Evolutionary conservation across 1,140 invertebrate genomes (phyloP).

Genomic region (Homalodisca vitripennis): DNA sequence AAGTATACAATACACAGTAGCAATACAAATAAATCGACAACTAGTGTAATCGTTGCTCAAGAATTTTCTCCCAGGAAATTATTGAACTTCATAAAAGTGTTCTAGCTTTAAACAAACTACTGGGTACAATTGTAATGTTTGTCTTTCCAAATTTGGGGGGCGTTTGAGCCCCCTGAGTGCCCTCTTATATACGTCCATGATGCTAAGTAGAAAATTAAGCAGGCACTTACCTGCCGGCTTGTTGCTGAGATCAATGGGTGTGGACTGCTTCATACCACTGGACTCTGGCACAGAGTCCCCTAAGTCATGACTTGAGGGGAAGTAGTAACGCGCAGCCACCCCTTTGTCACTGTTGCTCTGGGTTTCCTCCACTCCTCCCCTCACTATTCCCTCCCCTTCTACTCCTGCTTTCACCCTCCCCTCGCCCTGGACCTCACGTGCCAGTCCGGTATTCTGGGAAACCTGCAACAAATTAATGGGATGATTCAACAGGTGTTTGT

Average conservation of each 20-base stretch:
- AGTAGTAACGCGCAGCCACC: slow-evolving; percentile 49
- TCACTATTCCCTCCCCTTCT: slow-evolving; percentile 30
- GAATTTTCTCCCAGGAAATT: too few relatives aligned
- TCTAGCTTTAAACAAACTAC: too few relatives aligned
- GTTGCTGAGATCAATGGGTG: slow-evolving; percentile 38
- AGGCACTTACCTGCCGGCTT: slow-evolving; percentile 28
- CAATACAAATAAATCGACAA: too few relatives aligned
- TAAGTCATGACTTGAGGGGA: slow-evolving; percentile 46
- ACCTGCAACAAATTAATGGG: slow-evolving; percentile 33
- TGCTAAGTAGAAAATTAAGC: too few relatives aligned
- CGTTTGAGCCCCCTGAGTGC: too few relatives aligned
- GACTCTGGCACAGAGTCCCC: slow-evolving; percentile 26
- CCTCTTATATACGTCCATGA: too few relatives aligned
- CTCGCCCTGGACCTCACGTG: slow-evolving; percentile 30
- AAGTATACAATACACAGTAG: too few relatives aligned
- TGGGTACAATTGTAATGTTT: too few relatives aligned
- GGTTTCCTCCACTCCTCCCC: slow-evolving; percentile 13
- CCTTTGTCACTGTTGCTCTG: slow-evolving; percentile 33
- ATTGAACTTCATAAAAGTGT: too few relatives aligned
- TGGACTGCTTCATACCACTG: slow-evolving; percentile 6
- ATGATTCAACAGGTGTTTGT: too few relatives aligned
- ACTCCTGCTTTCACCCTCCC: slow-evolving; percentile 33
- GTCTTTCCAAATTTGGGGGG: too few relatives aligned
- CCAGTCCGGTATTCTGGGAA: slow-evolving; percentile 37
- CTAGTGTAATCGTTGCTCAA: too few relatives aligned